Evolutionary conservation across 2,888 invertebrate genomes (phyloP).

Genomic region (Parnassius smintheus): DNA sequence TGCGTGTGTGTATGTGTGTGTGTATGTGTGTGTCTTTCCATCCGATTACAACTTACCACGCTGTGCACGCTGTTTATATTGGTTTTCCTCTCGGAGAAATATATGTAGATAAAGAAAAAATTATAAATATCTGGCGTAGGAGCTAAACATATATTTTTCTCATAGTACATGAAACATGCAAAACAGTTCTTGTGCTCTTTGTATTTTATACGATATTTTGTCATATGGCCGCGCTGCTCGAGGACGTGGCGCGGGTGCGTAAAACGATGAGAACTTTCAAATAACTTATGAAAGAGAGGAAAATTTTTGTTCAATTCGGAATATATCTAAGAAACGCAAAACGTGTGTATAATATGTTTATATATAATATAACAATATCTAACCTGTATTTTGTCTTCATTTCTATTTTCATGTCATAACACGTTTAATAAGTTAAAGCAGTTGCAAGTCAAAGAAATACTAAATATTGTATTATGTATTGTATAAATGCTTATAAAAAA

Average conservation of each 20-base stretch:
- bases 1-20: too few relatives aligned
- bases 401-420: too few relatives aligned
- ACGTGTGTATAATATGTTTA: background rate
- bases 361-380: too few relatives aligned
- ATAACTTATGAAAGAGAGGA: conserved; percentile 31
- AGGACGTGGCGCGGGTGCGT: conserved; percentile 59
- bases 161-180: conserved; percentile 62
- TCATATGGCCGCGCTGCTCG: conserved; percentile 57
- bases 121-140: conserved; percentile 23
- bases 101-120: conserved; percentile 12
- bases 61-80: background rate
- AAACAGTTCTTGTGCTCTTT: conserved; percentile 46
- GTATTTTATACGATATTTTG: conserved; percentile 69
- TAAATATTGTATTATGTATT: too few relatives aligned
- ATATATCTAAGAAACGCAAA: conserved; percentile 20
- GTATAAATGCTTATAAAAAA: too few relatives aligned
- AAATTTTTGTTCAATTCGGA: conserved; percentile 28
- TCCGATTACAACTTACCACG: too few relatives aligned
- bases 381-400: too few relatives aligned
- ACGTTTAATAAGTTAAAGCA: too few relatives aligned
- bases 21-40: too few relatives aligned
- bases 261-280: conserved; percentile 40
- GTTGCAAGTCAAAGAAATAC: too few relatives aligned
- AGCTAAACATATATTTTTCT: conserved; percentile 61
- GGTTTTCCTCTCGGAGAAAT: background rate